Percentiles rank a stretch among this genome's conserved stretches.
Evolutionary conservation across 1,140 invertebrate genomes (phyloP).

Genomic region (Branchinecta lynchi): DNA sequence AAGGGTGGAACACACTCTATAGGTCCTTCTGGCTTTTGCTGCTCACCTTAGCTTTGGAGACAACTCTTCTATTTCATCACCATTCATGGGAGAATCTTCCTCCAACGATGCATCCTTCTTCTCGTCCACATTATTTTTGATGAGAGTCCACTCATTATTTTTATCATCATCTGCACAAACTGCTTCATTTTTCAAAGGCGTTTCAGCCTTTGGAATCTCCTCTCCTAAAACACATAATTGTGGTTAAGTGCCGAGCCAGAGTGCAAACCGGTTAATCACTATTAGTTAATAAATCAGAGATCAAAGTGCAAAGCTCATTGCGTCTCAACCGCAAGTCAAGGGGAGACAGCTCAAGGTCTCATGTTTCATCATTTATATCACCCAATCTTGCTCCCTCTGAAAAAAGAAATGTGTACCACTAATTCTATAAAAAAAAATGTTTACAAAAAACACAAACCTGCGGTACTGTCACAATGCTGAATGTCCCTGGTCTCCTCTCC

Average conservation of each 20-base stretch:
- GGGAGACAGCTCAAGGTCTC: slow-evolving; percentile 7
- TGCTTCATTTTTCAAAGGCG: not conserved
- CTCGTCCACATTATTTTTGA: not conserved
- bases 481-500: too few species aligned
- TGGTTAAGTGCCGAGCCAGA: not conserved
- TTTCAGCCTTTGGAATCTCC: not conserved
- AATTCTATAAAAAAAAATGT: too few species aligned
- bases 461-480: too few species aligned
- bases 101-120: not conserved
- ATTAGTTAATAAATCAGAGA: not conserved
- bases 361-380: not conserved
- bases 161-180: not conserved
- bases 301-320: slow-evolving; percentile 1
- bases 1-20: too few species aligned
- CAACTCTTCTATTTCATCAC: not conserved
- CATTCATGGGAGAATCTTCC: not conserved
- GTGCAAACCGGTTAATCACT: not conserved
- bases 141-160: not conserved
- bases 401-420: too few species aligned
- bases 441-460: too few species aligned
- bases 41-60: not conserved
- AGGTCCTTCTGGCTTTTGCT: not conserved
- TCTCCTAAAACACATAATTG: not conserved
- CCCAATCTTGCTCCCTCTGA: too few species aligned
- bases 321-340: not conserved